phyloP scores from a whole-genome alignment of 2,797 vertebrate genomes.

The Oreochromis grahami region DNA sequence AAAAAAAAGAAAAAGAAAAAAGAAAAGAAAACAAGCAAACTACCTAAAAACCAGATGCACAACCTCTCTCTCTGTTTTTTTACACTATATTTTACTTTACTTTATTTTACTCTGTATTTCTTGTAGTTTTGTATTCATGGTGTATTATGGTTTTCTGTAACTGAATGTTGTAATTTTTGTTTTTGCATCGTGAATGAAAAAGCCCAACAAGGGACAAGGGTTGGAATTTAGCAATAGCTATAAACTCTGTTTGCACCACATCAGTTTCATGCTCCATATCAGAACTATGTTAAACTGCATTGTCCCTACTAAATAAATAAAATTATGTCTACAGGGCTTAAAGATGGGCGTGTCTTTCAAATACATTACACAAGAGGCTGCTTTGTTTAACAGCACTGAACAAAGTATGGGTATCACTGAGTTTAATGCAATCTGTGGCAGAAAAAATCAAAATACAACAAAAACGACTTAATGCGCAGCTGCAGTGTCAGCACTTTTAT shows the following conservation, averaged over 20 bases:
- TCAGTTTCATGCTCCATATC: not conserved
- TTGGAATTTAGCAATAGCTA: not conserved
- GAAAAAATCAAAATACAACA: not conserved
- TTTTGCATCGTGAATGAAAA: not conserved
- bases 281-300: not conserved
- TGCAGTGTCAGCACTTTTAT: not conserved
- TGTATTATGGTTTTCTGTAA: not conserved
- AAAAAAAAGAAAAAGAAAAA: not conserved
- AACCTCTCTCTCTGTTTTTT: not conserved
- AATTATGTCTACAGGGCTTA: not conserved
- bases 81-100: not conserved
- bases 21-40: not conserved
- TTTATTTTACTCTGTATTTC: not conserved
- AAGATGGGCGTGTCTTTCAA: not conserved
- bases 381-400: not conserved
- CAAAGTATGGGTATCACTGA: not conserved
- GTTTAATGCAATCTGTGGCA: not conserved
- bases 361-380: not conserved
- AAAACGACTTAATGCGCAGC: not conserved
- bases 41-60: not conserved
- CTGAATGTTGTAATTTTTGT: not conserved
- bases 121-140: not conserved
- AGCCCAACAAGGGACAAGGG: not conserved
- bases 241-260: not conserved
- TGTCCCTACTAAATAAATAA: not conserved